Percentiles rank a stretch among this genome's conserved stretches.
Conservation (phyloP, 2,113 vertebrate species). For the Bolborhynchus lineola region DNA sequence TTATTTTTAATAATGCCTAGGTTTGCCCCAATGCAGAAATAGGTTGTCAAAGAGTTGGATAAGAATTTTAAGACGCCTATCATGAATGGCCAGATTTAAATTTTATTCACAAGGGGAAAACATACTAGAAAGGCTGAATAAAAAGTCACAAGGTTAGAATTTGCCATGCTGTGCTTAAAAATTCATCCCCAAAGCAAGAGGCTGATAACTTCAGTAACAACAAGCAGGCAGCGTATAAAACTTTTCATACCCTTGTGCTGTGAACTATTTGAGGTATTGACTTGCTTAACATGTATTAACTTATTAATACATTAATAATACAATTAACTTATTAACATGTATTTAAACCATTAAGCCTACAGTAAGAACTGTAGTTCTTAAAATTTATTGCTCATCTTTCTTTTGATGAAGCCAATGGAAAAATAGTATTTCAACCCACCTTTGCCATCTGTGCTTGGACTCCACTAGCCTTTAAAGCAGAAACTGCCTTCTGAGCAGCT, state of each 20-base stretch:
- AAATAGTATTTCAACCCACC: constrained; percentile 74
- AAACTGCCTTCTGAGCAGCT: constrained; percentile 96
- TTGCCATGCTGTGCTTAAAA: not conserved
- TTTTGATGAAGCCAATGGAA: not conserved
- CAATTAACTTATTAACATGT: too few relatives aligned
- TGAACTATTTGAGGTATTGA: not conserved
- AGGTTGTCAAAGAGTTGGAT: not conserved
- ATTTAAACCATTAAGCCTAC: not conserved
- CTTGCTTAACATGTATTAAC: not conserved
- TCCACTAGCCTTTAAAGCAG: constrained; percentile 90
- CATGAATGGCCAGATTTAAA: not conserved
- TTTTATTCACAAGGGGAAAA: not conserved
- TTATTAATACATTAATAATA: too few relatives aligned
- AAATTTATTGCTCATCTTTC: not conserved
- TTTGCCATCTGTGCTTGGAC: constrained; percentile 99
- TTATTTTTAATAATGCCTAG: not conserved
- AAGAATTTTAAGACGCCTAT: not conserved
- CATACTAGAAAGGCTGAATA: not conserved
- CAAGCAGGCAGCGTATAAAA: not conserved
- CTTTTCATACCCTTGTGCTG: not conserved
- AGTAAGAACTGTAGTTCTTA: not conserved
- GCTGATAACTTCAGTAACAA: not conserved
- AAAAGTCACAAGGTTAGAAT: not conserved
- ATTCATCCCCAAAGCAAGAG: not conserved
- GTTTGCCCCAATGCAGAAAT: not conserved